These are phyloP conservation scores for Benitochromis conjunctus DNA, from an alignment of 2,113 vertebrate species.

Conservation along the genomic window DNA sequence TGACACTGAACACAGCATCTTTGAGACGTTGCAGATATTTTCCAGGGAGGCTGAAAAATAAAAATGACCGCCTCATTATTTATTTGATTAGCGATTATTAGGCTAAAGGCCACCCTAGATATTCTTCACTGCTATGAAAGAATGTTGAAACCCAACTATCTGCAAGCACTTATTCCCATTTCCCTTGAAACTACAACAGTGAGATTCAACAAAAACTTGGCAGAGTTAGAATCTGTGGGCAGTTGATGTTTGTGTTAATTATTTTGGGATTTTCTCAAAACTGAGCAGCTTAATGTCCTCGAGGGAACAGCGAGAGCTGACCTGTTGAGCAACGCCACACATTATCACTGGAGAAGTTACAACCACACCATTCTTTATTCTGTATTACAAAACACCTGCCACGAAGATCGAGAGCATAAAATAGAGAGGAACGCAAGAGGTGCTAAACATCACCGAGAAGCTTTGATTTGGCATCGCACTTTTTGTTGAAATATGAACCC, in stretches of 20 bases:
- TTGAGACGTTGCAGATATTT: neutral
- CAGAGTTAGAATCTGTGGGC: neutral
- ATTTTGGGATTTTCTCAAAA: slow-evolving; percentile 21
- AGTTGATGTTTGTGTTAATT: neutral
- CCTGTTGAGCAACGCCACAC: neutral
- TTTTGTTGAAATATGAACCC: neutral
- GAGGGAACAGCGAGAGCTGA: neutral
- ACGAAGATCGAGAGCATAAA: neutral
- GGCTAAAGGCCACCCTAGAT: neutral
- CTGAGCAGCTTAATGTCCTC: neutral
- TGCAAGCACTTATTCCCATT: neutral
- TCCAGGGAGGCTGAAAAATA: neutral
- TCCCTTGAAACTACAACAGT: neutral
- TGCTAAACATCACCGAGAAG: neutral
- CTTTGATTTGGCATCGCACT: neutral
- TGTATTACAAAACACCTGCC: neutral
- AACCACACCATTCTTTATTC: neutral
- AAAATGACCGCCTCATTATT: neutral
- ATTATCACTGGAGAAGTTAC: neutral
- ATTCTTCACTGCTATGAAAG: neutral
- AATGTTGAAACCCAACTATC: neutral
- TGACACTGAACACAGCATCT: neutral
- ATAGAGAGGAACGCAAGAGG: neutral
- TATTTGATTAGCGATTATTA: neutral
- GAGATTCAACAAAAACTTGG: neutral